These are phyloP conservation scores for Tribolium madens DNA, from an alignment of 1,140 invertebrate species.

Conservation along the genomic window DNA sequence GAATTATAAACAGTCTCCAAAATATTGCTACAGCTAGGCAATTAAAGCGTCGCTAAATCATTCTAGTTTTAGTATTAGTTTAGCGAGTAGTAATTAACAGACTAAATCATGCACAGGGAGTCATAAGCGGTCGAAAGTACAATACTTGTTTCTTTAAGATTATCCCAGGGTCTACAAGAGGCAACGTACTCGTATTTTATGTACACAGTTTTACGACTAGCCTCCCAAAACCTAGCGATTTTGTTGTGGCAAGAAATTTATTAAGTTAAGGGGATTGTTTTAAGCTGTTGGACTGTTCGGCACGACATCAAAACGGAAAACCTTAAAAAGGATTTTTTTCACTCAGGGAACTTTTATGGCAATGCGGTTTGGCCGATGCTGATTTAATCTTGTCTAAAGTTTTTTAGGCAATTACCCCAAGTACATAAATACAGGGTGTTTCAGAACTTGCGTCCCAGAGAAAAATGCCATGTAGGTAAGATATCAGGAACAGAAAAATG, in stretches of 20 bases:
- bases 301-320: too few species aligned
- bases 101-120: neutral
- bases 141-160: neutral
- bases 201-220: neutral
- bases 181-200: neutral
- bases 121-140: neutral
- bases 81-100: neutral
- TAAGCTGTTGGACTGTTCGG: too few species aligned
- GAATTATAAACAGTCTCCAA: neutral
- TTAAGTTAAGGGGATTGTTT: neutral
- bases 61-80: neutral
- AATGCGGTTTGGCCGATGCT: too few species aligned
- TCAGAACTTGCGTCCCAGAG: too few species aligned
- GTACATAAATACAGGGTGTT: too few species aligned
- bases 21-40: slow-evolving; percentile 16
- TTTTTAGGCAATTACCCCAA: too few species aligned
- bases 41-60: slow-evolving; percentile 12
- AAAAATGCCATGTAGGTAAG: too few species aligned
- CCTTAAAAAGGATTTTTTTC: too few species aligned
- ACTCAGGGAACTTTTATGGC: too few species aligned
- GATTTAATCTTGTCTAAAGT: too few species aligned
- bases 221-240: neutral
- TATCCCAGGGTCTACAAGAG: neutral
- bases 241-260: neutral
- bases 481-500: too few species aligned